phyloP scores from a whole-genome alignment of 2,888 invertebrate genomes.

The Synergus japonicus region DNA sequence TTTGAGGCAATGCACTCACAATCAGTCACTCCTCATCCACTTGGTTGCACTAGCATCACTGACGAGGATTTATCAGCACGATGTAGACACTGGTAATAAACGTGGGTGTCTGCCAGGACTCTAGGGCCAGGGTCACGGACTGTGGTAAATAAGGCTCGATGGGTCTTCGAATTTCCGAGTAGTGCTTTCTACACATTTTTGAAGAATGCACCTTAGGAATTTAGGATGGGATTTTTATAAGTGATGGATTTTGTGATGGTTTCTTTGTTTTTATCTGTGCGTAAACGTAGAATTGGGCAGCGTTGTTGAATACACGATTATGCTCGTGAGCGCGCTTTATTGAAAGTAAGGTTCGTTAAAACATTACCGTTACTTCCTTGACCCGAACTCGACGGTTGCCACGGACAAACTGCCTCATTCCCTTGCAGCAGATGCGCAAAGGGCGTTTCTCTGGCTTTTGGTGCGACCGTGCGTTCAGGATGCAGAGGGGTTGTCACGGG shows the following conservation, averaged over 20 bases:
- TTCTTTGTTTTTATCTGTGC: neutral
- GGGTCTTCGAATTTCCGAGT: slow-evolving; percentile 44
- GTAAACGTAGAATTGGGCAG: neutral
- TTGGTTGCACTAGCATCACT: slow-evolving; percentile 7
- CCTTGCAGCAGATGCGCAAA: slow-evolving; percentile 70
- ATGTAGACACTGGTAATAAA: slow-evolving; percentile 67
- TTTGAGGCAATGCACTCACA: slow-evolving; percentile 11
- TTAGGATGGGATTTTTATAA: neutral
- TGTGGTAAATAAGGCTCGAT: slow-evolving; percentile 52
- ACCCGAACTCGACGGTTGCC: slow-evolving; percentile 65
- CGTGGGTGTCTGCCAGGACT: slow-evolving; percentile 64
- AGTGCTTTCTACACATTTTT: slow-evolving; percentile 53
- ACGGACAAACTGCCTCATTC: slow-evolving; percentile 67
- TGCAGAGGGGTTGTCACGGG: slow-evolving; percentile 71
- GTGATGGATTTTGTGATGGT: slow-evolving; percentile 8
- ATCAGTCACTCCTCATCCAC: neutral
- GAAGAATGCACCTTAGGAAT: neutral
- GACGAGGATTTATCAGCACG: slow-evolving; percentile 57
- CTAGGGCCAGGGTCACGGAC: slow-evolving; percentile 65
- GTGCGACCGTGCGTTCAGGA: slow-evolving; percentile 41
- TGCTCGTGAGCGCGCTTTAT: slow-evolving; percentile 10
- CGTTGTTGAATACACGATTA: neutral
- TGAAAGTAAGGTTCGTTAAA: slow-evolving; percentile 40
- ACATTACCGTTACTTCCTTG: slow-evolving; percentile 34
- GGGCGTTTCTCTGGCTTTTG: slow-evolving; percentile 60